Percentiles rank a stretch among this genome's conserved stretches.
Evolutionary conservation across 2,888 invertebrate species (phyloP).

Genomic region (Trachelus tabidus): DNA sequence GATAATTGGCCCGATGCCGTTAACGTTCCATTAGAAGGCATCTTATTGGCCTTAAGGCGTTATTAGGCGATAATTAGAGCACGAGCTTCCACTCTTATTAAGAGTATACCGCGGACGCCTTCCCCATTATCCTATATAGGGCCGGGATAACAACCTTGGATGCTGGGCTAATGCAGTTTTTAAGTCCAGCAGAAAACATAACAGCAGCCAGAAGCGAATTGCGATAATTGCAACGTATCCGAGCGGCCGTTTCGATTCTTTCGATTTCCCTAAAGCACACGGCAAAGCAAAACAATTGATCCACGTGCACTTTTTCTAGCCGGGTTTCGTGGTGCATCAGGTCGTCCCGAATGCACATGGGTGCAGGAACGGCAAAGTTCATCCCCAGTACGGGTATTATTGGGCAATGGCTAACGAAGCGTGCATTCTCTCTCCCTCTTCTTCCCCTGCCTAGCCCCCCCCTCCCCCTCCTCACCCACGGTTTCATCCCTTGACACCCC

Average conservation of each 20-base stretch:
- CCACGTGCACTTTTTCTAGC: too few species aligned
- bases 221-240: too few species aligned
- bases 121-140: background rate
- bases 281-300: background rate
- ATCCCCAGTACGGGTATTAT: slow-evolving; percentile 7
- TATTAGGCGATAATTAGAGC: slow-evolving; percentile 45
- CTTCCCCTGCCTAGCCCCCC: slow-evolving; percentile 9
- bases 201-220: too few species aligned
- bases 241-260: background rate
- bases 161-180: background rate
- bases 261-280: background rate
- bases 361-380: too few species aligned
- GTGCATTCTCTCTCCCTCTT: slow-evolving; percentile 28
- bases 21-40: slow-evolving; percentile 62
- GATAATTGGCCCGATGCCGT: slow-evolving; percentile 61
- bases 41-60: slow-evolving; percentile 64
- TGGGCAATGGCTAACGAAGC: slow-evolving; percentile 39
- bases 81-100: slow-evolving; percentile 56
- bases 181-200: background rate
- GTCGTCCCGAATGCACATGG: too few species aligned
- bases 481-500: slow-evolving; percentile 10
- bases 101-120: slow-evolving; percentile 30
- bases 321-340: too few species aligned
- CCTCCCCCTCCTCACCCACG: background rate
- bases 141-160: background rate